Evolutionary conservation across 2,888 invertebrate genomes (phyloP).

Genomic region (Philereme vetulata): DNA sequence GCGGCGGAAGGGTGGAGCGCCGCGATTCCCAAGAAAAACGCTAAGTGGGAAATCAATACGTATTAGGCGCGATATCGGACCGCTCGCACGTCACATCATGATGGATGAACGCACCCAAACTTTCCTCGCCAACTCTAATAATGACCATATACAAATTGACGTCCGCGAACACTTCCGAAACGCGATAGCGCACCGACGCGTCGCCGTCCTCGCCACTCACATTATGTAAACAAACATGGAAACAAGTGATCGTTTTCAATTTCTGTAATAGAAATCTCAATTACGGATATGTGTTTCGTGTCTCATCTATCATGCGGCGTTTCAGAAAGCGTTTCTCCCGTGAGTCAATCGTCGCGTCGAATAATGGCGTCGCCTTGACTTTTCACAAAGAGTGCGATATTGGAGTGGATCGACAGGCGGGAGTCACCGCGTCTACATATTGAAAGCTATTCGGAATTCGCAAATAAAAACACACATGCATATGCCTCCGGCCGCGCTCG

Average conservation of each 20-base stretch:
- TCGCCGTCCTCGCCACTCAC: conserved; percentile 67
- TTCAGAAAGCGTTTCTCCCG: conserved; percentile 61
- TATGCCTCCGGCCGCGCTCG: conserved; percentile 51
- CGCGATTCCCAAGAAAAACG: conserved; percentile 80
- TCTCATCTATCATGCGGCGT: conserved; percentile 79
- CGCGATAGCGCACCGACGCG: conserved; percentile 67
- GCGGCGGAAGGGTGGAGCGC: conserved; percentile 80
- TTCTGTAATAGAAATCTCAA: conserved; percentile 82
- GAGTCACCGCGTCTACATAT: conserved; percentile 78
- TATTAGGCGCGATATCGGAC: conserved; percentile 83
- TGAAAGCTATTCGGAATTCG: conserved; percentile 81
- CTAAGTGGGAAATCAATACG: conserved; percentile 84
- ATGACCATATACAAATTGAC: conserved; percentile 84
- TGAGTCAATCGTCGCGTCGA: conserved; percentile 73
- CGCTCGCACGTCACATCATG: conserved; percentile 79
- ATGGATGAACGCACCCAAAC: conserved; percentile 81
- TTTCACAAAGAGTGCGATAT: conserved; percentile 75
- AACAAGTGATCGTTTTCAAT: conserved; percentile 75
- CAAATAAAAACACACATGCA: conserved; percentile 80
- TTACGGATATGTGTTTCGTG: conserved; percentile 80
- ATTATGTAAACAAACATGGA: conserved; percentile 80
- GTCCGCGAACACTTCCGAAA: conserved; percentile 78
- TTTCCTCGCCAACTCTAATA: conserved; percentile 78
- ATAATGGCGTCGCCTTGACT: conserved; percentile 76
- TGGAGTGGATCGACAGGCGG: conserved; percentile 80